phyloP scores from a whole-genome alignment of 2,888 invertebrate species.

The Trichogramma evanescens region DNA sequence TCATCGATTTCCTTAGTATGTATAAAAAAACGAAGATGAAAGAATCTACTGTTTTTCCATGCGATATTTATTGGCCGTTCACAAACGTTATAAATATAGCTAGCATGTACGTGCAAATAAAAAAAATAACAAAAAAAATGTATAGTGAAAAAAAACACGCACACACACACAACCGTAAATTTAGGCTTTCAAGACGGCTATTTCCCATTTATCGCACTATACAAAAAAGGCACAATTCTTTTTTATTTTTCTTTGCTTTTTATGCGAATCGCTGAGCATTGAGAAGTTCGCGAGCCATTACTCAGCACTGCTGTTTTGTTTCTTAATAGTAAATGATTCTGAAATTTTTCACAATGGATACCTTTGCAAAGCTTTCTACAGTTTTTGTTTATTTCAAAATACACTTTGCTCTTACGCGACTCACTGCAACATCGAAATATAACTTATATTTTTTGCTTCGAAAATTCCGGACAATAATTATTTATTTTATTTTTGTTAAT shows the following conservation, averaged over 20 bases:
- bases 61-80: slow-evolving; percentile 14
- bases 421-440: no score
- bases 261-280: slow-evolving; percentile 2
- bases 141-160: slow-evolving; percentile 25
- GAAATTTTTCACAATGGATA: not conserved
- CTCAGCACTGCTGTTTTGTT: slow-evolving; percentile 2
- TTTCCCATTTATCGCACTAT: slow-evolving; percentile 38
- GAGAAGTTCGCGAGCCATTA: slow-evolving; percentile 1
- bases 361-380: not conserved
- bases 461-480: not conserved
- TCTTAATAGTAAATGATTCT: not conserved
- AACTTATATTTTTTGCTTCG: not conserved
- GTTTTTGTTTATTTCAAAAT: not conserved
- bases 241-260: slow-evolving; percentile 25
- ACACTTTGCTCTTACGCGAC: not conserved
- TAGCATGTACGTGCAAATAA: slow-evolving; percentile 23
- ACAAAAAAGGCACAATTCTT: slow-evolving; percentile 47
- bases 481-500: slow-evolving; percentile 13
- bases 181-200: slow-evolving; percentile 37
- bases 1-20: no score
- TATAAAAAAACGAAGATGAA: no score
- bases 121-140: slow-evolving; percentile 7
- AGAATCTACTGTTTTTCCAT: no score
- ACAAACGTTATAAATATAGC: slow-evolving; percentile 23
- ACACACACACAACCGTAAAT: slow-evolving; percentile 24